phyloP scores from a whole-genome alignment of 2,113 vertebrate species.

The Boulengerochromis microlepis region DNA sequence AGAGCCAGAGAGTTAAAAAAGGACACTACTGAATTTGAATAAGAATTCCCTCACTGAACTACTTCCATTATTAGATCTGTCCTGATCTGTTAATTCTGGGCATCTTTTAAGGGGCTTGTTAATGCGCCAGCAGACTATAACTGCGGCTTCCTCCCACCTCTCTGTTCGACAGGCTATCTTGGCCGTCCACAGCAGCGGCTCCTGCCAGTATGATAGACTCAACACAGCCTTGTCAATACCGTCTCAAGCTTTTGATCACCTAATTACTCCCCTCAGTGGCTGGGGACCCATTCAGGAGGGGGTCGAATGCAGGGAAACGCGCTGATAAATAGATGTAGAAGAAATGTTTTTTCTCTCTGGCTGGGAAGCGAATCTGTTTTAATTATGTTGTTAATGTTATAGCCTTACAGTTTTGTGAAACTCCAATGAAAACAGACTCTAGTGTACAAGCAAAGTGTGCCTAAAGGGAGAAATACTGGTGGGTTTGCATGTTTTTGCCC shows the following conservation, averaged over 20 bases:
- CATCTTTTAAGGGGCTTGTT: conserved; percentile 54
- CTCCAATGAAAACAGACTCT: neutral
- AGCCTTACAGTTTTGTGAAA: neutral
- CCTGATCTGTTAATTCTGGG: conserved; percentile 60
- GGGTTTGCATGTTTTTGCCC: conserved; percentile 3
- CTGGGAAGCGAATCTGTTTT: neutral
- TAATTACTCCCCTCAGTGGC: conserved; percentile 54
- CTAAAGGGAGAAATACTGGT: neutral
- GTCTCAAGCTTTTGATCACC: conserved; percentile 60
- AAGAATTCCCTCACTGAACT: conserved; percentile 37
- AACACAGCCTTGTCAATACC: conserved; percentile 57
- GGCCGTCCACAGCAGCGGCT: conserved; percentile 24
- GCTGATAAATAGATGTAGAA: conserved; percentile 34
- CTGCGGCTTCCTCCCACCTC: conserved; percentile 2
- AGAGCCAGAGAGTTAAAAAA: conserved; percentile 10
- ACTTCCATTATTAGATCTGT: conserved; percentile 53
- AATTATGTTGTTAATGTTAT: conserved; percentile 23
- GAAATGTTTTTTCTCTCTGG: conserved; percentile 8
- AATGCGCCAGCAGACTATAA: conserved; percentile 34
- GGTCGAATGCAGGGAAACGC: neutral
- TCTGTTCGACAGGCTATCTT: conserved; percentile 43
- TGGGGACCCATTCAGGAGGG: conserved; percentile 33
- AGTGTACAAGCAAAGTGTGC: neutral
- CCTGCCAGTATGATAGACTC: conserved; percentile 61
- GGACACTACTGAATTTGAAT: conserved; percentile 25